Conservation (phyloP, 2,113 vertebrate species). For the Eulemur macaco region DNA sequence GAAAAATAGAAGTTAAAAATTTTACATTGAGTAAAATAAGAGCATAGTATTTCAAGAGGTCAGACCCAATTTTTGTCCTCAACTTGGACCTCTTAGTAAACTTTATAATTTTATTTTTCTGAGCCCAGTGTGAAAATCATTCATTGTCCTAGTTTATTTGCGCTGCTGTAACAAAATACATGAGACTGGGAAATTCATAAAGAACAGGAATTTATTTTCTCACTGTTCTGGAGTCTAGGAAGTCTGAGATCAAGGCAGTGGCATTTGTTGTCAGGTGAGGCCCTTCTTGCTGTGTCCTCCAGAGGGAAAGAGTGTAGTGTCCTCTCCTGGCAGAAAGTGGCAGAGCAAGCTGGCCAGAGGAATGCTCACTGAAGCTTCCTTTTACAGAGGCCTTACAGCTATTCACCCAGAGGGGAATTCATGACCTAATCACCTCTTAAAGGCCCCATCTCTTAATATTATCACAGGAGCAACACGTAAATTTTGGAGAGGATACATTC, state of each 20-base stretch:
- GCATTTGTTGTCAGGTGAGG: background rate
- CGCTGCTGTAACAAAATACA: background rate
- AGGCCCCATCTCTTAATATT: background rate
- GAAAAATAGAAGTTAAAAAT: background rate
- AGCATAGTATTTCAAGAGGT: background rate
- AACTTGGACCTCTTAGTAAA: background rate
- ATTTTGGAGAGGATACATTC: background rate
- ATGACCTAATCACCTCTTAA: background rate
- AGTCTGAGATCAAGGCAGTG: accelerated
- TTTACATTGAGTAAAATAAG: background rate
- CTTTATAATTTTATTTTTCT: background rate
- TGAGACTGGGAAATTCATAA: background rate
- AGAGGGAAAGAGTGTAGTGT: background rate
- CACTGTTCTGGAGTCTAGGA: background rate
- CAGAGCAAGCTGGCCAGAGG: background rate
- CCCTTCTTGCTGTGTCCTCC: background rate
- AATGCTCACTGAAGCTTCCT: no score
- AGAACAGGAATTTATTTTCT: background rate
- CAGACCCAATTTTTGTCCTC: accelerated
- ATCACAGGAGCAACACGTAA: background rate
- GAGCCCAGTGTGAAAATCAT: background rate
- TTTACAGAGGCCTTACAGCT: background rate
- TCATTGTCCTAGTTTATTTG: background rate
- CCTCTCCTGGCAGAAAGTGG: background rate
- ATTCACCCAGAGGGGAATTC: background rate